Evolutionary conservation across 2,797 vertebrate species (phyloP), one percentile per base, ranked within the genome.

Genomic region (Staurois parvus): DNA sequence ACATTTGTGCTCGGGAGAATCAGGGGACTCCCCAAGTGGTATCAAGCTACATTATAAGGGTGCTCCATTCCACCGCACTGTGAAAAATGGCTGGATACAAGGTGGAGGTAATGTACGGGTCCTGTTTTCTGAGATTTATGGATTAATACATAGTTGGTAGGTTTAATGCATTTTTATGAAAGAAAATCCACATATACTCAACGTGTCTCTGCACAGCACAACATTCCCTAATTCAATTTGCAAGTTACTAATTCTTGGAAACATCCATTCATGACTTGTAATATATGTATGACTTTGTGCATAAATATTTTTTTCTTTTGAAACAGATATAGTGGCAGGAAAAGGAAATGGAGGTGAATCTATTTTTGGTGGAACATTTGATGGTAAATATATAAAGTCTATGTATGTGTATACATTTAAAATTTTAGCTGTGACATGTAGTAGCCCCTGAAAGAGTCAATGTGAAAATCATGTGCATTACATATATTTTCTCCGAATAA

Each of bases 41-140:
- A 4, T 93, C 68, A 89, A 81, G 26, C 93, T 98, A 34, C 93
- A 92, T 90, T 99, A 97, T 82, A 95, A 92, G 89, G 93, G 93
- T 85, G 95, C 96, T 0, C 64, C 96, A 89, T 96, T 99, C 88
- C 97, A 97, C 89, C 95, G 96, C 75, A 84, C 98, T 0, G 96
- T 98, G 82, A 94, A 91, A 72, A 95, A 95, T 0, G 96, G 96
- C 48, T 98, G 96, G 97, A 91, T 98, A 88, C 97, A 98, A 93
- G 97, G 96, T 87, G 97, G 97, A 96, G 97, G 96, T 98, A 89
- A n/a, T 89, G 24, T 12, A 66, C 6, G 52, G 52, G 52, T 56
- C 48, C 17, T 52, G 17, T 17, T 17, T 56, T 56, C 52, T 56
- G 17, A 17, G 15, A 42, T 3, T n/a, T 59, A 59, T 59, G 24